Evolutionary conservation across 1,140 invertebrate species (phyloP), one percentile per base, ranked within the genome.

Genomic region (Heliconius hewitsoni): DNA sequence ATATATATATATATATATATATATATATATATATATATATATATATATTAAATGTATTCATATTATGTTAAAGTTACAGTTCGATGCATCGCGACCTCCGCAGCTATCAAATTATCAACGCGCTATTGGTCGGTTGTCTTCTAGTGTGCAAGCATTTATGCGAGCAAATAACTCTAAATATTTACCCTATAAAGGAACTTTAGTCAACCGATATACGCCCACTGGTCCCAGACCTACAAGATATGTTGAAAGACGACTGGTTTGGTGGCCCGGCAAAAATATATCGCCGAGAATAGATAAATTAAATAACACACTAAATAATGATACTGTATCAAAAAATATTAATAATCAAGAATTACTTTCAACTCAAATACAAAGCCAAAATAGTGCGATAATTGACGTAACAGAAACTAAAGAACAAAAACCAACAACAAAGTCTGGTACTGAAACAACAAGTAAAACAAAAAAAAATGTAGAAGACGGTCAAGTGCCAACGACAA

Each of bases 221-320:
- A 91, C 91, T 11, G 86, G 86, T n/a, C 90, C 86, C 46, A 86
- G 92, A 46, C 91, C 89, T 0, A 71, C 88, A 18, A 85, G 91
- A 23, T 89, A 81, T 50, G 82, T 86, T 8, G 91, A 93, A 50
- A 81, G 85, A 71, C 87, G 89, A 46, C 89, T 87, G 19, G 84
- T 90, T 70, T 93, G 90, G 91, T 94, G 91, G 91, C 91, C 91
- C 1, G 80, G 86, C 39, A 87, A 91, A 73, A 86, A 90, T 73
- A 84, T 85, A 27, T 86, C 87, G 23, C 87, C 85, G n/a, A 80
- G 85, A 66, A 75, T 89, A 34, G 85, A 86, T 37, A 66, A 74
- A 72, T 72, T 72, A 39, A 72, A 72, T n/a, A 71, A 16, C 23
- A 37, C 34, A 6, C 34, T 71, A 11, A 39, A 37, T 39, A 72